Percentiles rank a stretch among this genome's conserved stretches.
These are phyloP conservation scores for Ephialtes manifestator DNA, from an alignment of 2,888 invertebrate species.

Conservation along the genomic window DNA sequence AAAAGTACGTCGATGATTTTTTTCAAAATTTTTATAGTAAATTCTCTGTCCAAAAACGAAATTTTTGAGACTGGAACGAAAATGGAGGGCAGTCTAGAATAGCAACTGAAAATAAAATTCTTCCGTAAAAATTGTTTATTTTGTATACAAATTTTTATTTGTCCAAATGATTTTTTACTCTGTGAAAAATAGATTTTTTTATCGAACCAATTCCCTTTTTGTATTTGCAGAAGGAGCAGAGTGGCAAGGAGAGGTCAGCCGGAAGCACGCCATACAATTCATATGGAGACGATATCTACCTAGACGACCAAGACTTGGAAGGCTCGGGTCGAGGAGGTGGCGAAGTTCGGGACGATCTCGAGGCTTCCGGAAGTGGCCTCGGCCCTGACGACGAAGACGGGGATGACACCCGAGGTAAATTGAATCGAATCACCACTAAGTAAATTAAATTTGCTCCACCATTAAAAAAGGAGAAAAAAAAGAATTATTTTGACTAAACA, in stretches of 20 bases:
- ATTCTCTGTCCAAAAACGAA: no score
- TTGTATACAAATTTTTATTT: neutral
- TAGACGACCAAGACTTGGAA: conserved; percentile 92
- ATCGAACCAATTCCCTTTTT: conserved; percentile 22
- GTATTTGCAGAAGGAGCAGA: conserved; percentile 81
- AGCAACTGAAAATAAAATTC: no score
- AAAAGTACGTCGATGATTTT: no score
- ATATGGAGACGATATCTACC: conserved; percentile 89
- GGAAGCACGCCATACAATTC: conserved; percentile 86
- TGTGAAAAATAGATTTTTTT: neutral
- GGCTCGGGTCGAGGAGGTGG: conserved; percentile 89
- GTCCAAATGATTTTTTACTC: no score
- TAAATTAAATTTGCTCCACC: neutral
- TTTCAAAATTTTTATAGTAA: no score
- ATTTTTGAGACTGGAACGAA: no score
- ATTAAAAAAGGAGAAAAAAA: conserved; percentile 30
- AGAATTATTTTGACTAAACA: neutral
- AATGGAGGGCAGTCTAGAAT: no score
- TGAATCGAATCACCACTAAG: neutral
- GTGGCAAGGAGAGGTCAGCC: conserved; percentile 80
- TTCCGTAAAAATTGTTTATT: neutral
- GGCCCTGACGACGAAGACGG: conserved; percentile 94
- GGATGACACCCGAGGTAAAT: conserved; percentile 81
- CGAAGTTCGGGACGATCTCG: conserved; percentile 92
- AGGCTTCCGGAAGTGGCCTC: conserved; percentile 95